Conservation (phyloP, 2,888 invertebrate genomes). For the Euzetes globulus region DNA sequence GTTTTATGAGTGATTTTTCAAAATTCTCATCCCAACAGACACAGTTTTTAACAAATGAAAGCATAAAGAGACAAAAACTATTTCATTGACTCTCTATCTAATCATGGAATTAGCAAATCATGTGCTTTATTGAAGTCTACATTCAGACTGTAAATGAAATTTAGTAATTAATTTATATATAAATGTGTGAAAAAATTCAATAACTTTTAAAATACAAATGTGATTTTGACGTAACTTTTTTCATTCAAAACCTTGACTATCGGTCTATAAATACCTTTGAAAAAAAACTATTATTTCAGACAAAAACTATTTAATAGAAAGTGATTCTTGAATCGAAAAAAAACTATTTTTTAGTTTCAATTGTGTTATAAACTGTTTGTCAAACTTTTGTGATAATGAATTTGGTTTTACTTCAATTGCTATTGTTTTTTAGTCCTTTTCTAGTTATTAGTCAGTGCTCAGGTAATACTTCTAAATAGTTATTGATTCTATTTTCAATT, state of each 20-base stretch:
- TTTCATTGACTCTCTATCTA: too few relatives aligned
- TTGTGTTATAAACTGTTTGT: not conserved
- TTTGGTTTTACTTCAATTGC: not conserved
- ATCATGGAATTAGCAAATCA: too few relatives aligned
- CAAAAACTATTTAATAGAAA: not conserved
- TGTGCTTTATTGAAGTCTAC: too few relatives aligned
- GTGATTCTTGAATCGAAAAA: not conserved
- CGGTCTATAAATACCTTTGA: not conserved
- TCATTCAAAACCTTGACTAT: not conserved
- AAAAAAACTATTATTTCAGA: not conserved
- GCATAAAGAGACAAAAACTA: too few relatives aligned
- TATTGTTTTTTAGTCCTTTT: not conserved
- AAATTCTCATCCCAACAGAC: too few relatives aligned
- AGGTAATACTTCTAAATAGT: not conserved
- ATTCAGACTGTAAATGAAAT: too few relatives aligned
- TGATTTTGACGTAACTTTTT: conserved; percentile 3
- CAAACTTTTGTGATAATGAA: not conserved
- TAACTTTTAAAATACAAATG: not conserved
- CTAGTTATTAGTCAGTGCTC: not conserved
- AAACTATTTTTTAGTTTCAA: not conserved
- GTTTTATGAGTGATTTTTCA: too few relatives aligned
- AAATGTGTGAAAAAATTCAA: not conserved
- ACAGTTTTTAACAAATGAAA: too few relatives aligned
- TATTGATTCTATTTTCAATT: too few relatives aligned
- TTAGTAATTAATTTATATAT: too few relatives aligned